Evolutionary conservation across 2,888 invertebrate genomes (phyloP).

Genomic region (Harpalus rubripes): DNA sequence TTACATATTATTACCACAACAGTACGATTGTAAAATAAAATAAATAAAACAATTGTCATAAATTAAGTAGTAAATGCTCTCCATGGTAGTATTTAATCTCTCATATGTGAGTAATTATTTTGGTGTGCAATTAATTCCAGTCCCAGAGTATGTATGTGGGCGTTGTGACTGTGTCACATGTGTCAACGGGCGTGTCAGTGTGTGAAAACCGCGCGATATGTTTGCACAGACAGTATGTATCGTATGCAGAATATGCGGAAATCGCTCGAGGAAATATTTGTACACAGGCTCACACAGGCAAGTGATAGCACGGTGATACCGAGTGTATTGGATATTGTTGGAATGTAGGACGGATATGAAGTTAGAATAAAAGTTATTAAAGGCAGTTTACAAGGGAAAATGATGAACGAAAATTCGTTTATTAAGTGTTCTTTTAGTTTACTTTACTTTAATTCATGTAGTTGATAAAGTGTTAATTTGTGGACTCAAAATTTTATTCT

Average conservation of each 20-base stretch:
- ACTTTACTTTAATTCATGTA: too few species aligned
- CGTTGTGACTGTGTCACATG: not conserved
- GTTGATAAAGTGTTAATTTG: too few species aligned
- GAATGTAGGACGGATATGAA: not conserved
- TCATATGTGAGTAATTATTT: slow-evolving; percentile 1
- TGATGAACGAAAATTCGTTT: too few species aligned
- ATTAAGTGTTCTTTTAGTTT: too few species aligned
- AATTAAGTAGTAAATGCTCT: not conserved
- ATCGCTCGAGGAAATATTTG: not conserved
- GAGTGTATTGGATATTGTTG: not conserved
- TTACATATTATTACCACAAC: not conserved
- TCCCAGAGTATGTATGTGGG: not conserved
- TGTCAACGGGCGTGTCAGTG: not conserved
- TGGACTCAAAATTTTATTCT: too few species aligned
- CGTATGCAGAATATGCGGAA: slow-evolving; percentile 1
- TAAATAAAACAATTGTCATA: not conserved
- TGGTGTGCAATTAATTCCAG: not conserved
- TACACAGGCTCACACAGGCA: not conserved
- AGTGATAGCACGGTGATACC: not conserved
- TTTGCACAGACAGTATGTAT: not conserved
- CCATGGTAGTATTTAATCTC: not conserved
- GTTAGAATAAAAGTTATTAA: not conserved
- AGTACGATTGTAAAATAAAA: not conserved
- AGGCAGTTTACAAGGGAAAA: too few species aligned
- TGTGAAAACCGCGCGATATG: not conserved